Base-by-base conservation (phyloP, 2,888 invertebrate genomes). In the Lasioglossum zephyrum region DNA sequence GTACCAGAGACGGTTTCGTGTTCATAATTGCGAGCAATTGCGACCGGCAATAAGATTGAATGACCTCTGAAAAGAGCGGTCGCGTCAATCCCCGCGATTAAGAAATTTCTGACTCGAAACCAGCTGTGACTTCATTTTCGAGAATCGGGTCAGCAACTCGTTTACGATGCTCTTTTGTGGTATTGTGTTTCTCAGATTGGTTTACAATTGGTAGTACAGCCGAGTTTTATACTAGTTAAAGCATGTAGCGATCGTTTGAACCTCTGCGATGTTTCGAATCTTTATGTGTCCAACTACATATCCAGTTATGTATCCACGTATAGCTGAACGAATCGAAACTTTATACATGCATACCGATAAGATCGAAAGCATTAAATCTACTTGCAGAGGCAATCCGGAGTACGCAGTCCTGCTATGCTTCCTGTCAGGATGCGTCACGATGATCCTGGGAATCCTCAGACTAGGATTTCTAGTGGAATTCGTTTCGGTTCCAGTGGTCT, bases 381-480 rank as follows among this genome's bases (percentile, higher is more conserved):
- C 69, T 70, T 89, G n/a, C 84, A 94, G 94, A 74, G 94, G 93
- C 39, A 96, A 96, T 84, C 95, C 96, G 8, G 97, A 97, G 90
- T 96, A 96, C 91, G 97, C 97, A 0, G 96, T 97, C 73, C 95
- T 97, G 3, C 95, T 97, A 4, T 97, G 97, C 90, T 96, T 97
- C 87, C 94, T 97, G 16, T 95, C 96, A 74, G 97, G 97, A 70
- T 95, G 97, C 79, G 96, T 97, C 11, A 97, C 97, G 91, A 93
- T 97, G 36, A 87, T 96, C 0, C 96, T 97, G 86, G 97, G 97
- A 4, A 89, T 97, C 66, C 94, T 96, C 9, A 97, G 97, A 93
- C 95, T 97, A 87, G 97, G 97, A 77, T 97, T 97, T 92, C 95
- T 97, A 16, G 97, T 97, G 26, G 97, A 97, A 86, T 97, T 97